Conservation (phyloP, 2,888 invertebrate species). For the Oscheius sp. region DNA sequence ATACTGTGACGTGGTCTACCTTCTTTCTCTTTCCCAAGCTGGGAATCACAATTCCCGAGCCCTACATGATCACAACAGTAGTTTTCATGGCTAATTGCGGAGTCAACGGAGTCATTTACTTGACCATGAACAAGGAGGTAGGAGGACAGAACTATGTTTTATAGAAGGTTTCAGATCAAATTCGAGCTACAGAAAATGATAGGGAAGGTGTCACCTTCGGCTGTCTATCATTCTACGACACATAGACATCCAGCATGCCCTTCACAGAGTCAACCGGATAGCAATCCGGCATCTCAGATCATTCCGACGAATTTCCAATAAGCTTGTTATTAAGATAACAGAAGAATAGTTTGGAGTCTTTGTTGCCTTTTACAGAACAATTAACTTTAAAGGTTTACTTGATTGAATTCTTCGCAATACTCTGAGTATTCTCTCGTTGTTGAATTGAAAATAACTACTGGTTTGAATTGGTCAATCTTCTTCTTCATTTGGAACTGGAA, state of each 20-base stretch:
- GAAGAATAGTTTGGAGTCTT: no score
- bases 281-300: no score
- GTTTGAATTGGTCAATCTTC: constrained; percentile 1
- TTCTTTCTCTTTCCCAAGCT: constrained; percentile 31
- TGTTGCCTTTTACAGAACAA: no score
- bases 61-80: constrained; percentile 18
- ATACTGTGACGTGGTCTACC: constrained; percentile 33
- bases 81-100: constrained; percentile 37
- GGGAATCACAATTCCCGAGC: constrained; percentile 7
- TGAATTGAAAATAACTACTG: not conserved
- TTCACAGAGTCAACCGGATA: no score
- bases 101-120: constrained; percentile 26
- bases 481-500: constrained; percentile 8
- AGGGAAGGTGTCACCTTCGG: constrained; percentile 9
- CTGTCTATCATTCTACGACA: constrained; percentile 8
- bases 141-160: not conserved
- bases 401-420: no score
- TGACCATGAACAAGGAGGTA: constrained; percentile 35
- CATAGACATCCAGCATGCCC: no score
- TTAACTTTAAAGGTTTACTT: no score
- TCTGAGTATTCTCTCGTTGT: not conserved
- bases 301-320: no score
- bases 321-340: no score
- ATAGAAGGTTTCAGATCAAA: constrained; percentile 15
- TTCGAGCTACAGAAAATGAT: constrained; percentile 3